Evolutionary conservation across 2,797 vertebrate genomes (phyloP).

Genomic region (Salarias fasciatus): DNA sequence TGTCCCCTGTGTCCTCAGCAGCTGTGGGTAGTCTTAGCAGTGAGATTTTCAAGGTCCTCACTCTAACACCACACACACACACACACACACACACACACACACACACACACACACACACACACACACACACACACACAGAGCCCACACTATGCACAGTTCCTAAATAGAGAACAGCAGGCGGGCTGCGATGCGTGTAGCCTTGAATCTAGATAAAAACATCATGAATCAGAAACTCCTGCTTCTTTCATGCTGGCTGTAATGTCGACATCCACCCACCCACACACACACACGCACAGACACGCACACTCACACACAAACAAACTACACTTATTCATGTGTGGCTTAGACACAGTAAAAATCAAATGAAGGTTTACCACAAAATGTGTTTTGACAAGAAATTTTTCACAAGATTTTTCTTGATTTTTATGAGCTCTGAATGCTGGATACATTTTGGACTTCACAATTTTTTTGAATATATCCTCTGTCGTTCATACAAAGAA

Average conservation of each 20-base stretch:
- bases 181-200: conserved; percentile 43
- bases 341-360: too few relatives aligned
- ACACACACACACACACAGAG: too few relatives aligned
- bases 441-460: too few relatives aligned
- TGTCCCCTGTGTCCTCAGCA: conserved; percentile 66
- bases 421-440: too few relatives aligned
- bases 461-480: too few relatives aligned
- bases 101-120: too few relatives aligned
- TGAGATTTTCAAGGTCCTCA: conserved; percentile 63
- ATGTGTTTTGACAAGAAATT: neutral
- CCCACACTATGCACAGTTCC: conserved; percentile 32
- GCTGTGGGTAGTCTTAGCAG: conserved; percentile 69
- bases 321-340: too few relatives aligned
- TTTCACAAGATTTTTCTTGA: too few relatives aligned
- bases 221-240: conserved; percentile 55
- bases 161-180: conserved; percentile 56
- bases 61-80: neutral
- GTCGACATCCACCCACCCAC: neutral
- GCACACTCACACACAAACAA: too few relatives aligned
- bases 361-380: neutral
- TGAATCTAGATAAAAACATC: conserved; percentile 55
- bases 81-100: too few relatives aligned
- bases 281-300: neutral
- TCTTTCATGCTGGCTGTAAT: conserved; percentile 8
- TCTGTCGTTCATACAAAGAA: too few relatives aligned